Evolutionary conservation across 2,113 vertebrate species (phyloP), one percentile per base, ranked within the genome.

Genomic region (Ctenomys sociabilis): DNA sequence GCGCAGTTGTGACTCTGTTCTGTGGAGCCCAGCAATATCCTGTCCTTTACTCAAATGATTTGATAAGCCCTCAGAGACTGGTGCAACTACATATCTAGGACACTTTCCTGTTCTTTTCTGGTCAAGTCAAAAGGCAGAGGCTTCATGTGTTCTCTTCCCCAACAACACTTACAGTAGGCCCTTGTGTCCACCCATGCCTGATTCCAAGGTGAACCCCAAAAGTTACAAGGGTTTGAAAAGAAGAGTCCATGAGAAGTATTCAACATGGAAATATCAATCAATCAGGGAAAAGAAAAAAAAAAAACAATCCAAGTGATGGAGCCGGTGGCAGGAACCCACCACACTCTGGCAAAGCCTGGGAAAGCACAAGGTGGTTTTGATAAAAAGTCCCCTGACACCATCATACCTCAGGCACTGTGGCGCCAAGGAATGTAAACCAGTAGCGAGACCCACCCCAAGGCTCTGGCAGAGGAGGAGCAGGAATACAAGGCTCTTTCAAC

Each of bases 401-500:
- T 68, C 40, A 26, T 75, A 96, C 93, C 75, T 96, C 93, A 90
- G 75, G 32, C 94, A 63, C 10, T 5, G 1, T 64, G 95, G 64
- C 0, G 17, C 93, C 92, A 85, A 91, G 86, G 97, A 97, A 97
- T 87, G 89, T 91, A 88, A 93, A 96, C 90, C 45, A 45, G 91
- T 45, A 97, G 64, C 73, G 87, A 68, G 90, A 93, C 80, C 94
- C 90, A 85, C 80, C 91, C 85, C 7, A 4, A 89, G 73, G 95
- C 73, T 52, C 54, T 91, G 90, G 96, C 96, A 94, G 89, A 72
- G 3, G 32, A 72, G 24, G 35, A 88, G 32, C 75, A 68, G 80
- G 64, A 96, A 97, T 95, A 97, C 84, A 97, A 94, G 97, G 78
- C 80, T 96, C 97, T 96, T 96, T 97, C 95, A 96, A 78, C 81